Evolutionary conservation across 2,888 invertebrate genomes (phyloP).

Genomic region (Nymphalis urticae): DNA sequence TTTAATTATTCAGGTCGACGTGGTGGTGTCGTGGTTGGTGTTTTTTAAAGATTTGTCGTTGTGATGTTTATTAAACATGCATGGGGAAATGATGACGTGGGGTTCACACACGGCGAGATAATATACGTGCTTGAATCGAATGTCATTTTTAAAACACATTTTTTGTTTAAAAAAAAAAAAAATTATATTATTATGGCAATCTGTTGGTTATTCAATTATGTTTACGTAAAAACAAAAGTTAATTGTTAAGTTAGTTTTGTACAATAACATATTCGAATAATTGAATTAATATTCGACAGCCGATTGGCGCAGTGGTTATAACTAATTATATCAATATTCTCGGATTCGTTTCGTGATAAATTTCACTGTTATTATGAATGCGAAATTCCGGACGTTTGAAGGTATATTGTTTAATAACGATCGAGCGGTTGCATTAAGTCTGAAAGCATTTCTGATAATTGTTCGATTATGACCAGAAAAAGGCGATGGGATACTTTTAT

Average conservation of each 20-base stretch:
- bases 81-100: background rate
- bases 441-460: too few relatives aligned
- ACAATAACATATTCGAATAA: too few relatives aligned
- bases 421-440: too few relatives aligned
- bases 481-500: too few relatives aligned
- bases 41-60: slow-evolving; percentile 15
- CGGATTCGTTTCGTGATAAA: background rate
- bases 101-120: background rate
- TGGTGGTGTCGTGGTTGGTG: slow-evolving; percentile 2
- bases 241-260: background rate
- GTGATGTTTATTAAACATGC: slow-evolving; percentile 13
- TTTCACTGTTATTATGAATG: too few relatives aligned
- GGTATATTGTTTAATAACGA: too few relatives aligned
- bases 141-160: background rate
- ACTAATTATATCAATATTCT: background rate
- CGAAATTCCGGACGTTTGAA: too few relatives aligned
- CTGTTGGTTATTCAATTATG: background rate
- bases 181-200: background rate
- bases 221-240: background rate
- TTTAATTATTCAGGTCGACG: slow-evolving; percentile 23
- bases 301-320: background rate
- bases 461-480: too few relatives aligned
- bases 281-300: too few relatives aligned
- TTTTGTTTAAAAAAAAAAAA: background rate
- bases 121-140: background rate